Base-by-base conservation (phyloP, 2,888 invertebrate genomes). In the Melikaiella ostensackeni region DNA sequence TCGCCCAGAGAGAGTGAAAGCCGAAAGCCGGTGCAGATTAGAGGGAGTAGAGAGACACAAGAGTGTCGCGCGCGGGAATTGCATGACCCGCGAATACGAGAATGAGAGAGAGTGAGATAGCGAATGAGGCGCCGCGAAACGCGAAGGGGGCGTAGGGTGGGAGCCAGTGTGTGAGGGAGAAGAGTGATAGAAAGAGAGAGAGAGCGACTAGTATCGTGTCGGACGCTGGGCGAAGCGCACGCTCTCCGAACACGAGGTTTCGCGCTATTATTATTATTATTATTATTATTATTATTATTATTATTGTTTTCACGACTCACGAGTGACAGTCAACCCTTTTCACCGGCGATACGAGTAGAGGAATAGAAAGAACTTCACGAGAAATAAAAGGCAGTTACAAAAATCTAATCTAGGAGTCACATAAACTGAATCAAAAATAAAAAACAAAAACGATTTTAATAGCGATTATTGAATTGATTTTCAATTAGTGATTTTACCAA, bases 151-250 rank as follows among this genome's bases (percentile, higher is more conserved):
- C 75, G 81, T 76, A 76, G 75, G 74, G 77, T 76, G 80, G 82
- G 80, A 80, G 82, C 74, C 76, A 75, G n/a, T 66, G 42, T 80
- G 75, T 77, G 82, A 80, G 78, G 42, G 82, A 82, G 86, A 83
- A 80, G 78, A 77, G 81, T 64, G 77, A 61, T 74, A 77, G 77
- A 62, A 81, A 75, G 82, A 81, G 86, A 86, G 89, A 86, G 88
- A 85, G 84, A 85, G 84, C 86, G 85, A 86, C 85, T 89, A 89
- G 90, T 90, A 89, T 89, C 90, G 90, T 89, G 89, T 89, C 88
- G 89, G 90, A 90, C 90, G 90, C 90, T 89, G 90, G 89, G 89
- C 89, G 90, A 90, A 85, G 88, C 90, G 89, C 90, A 90, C 90
- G 90, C 86, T 89, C 88, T 86, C 87, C 86, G 88, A 88, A 83